Evolutionary conservation across 2,113 vertebrate genomes (phyloP), one percentile per base, ranked within the genome.

Genomic region (Podocnemis expansa): DNA sequence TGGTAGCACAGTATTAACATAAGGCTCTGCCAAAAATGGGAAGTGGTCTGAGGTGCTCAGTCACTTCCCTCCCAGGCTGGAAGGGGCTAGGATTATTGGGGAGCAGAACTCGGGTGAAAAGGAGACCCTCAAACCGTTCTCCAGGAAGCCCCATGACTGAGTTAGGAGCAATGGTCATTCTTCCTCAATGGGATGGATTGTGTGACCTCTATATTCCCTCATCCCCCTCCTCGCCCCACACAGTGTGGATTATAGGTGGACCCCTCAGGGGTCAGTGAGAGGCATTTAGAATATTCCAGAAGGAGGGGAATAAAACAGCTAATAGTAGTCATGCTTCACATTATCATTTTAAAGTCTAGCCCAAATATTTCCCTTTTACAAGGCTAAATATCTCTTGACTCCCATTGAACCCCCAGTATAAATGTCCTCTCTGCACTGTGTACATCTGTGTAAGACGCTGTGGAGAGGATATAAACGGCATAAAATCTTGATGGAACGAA

Each of bases 401-500:
- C 97, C 96, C 95, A 97, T 95, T 97, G 98, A 98, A 97, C 96
- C 94, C 96, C 96, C 96, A 58, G 94, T 96, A 98, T 94, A 96
- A 97, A 97, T 96, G 88, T 85, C 96, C 95, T 97, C 96, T 97
- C 95, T 96, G 97, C 96, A 97, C 97, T 97, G 93, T 8, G 76
- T 96, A 96, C 97, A 88, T 96, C 97, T 97, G 97, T 95, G 97
- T 97, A 98, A 98, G 98, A 97, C 8, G 96, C 98, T 95, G 97
- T 96, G 94, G 97, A 97, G 97, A 98, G 98, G 98, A 98, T 98
- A 98, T 98, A 98, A 98, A 98, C 98, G 96, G 97, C 97, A 98
- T 98, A 98, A 98, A 98, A 98, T 98, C 98, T 97, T 98, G 98
- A 98, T 98, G 97, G 98, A 97, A 98, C 97, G 98, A 98, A 98